Evolutionary conservation across 2,113 vertebrate species (phyloP), one percentile per base, ranked within the genome.

Genomic region (Prunella himalayana): DNA sequence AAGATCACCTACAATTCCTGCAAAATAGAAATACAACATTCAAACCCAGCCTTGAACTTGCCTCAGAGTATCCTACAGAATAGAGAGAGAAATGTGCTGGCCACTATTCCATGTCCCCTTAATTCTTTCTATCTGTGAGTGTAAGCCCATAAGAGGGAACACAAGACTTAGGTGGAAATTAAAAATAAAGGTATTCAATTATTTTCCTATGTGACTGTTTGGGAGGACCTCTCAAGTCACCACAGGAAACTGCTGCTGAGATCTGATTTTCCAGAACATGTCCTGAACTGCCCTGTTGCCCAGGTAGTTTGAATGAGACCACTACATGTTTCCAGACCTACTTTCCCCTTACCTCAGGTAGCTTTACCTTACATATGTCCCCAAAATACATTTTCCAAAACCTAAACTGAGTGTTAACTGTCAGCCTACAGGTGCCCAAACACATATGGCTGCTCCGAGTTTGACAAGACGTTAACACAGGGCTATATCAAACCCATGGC

Each of bases 401-500:
- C 30, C 33, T 64, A 56, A 64, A 25, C 6, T 33, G n/a, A 39
- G 12, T n/a, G 5, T 3, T 53, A 41, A 14, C 45, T 17, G 5
- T 13, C 51, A 70, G 21, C 25, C 33, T 45, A 13, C 9, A 27
- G 45, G 20, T 63, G 28, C 30, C 78, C 15, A 17, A 66, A 89
- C 33, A 56, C 7, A 6, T 30, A 2, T 2, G 44, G 8, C 11
- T 89, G 30, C 56, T 70, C 47, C 1, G 3, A 11, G 13, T 83
- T 68, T 57, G 45, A 44, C 20, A 35, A 37, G 27, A 16, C 11
- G 9, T 68, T 83, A 39, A 15, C 8, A 33, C 11, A 13, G 3
- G 20, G 21, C 9, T n/a, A 9, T 18, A 41, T 21, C 21, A 33
- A 20, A 7, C 10, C 9, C 18, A 2, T 0, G 5, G 23, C 42